Percentiles rank a stretch among this genome's conserved stretches.
phyloP scores from a whole-genome alignment of 2,113 vertebrate species.

The Triplophysa siluroides region DNA sequence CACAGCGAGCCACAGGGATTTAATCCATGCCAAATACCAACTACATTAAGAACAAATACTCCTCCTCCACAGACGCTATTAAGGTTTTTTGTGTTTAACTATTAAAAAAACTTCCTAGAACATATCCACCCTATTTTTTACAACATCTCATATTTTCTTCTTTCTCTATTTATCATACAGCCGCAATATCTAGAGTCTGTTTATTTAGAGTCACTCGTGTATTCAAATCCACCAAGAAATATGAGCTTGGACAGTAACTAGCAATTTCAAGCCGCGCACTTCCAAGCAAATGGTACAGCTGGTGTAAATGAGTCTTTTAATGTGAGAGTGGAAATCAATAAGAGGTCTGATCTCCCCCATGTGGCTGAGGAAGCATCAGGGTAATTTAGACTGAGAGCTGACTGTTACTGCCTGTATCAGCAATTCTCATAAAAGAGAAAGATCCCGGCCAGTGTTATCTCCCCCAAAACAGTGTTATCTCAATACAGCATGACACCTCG shows the following conservation, averaged over 20 bases:
- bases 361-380: slow-evolving; percentile 19
- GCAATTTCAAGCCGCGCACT: neutral
- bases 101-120: too few relatives aligned
- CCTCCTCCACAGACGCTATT: neutral
- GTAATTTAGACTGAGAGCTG: slow-evolving; percentile 39
- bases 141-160: neutral
- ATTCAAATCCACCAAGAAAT: slow-evolving; percentile 4
- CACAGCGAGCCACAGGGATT: slow-evolving; percentile 12
- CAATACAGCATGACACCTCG: neutral
- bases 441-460: slow-evolving; percentile 5
- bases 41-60: slow-evolving; percentile 31
- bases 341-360: slow-evolving; percentile 32
- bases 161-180: neutral
- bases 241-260: neutral
- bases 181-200: neutral
- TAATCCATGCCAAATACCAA: slow-evolving; percentile 21
- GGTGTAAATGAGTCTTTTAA: slow-evolving; percentile 47
- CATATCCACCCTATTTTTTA: neutral
- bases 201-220: neutral
- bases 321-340: slow-evolving; percentile 52
- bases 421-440: slow-evolving; percentile 21
- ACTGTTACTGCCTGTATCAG: slow-evolving; percentile 31
- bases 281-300: slow-evolving; percentile 26
- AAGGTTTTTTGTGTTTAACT: neutral
- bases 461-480: slow-evolving; percentile 2